Evolutionary conservation across 2,888 invertebrate genomes (phyloP).

Genomic region (Macaria liturata): DNA sequence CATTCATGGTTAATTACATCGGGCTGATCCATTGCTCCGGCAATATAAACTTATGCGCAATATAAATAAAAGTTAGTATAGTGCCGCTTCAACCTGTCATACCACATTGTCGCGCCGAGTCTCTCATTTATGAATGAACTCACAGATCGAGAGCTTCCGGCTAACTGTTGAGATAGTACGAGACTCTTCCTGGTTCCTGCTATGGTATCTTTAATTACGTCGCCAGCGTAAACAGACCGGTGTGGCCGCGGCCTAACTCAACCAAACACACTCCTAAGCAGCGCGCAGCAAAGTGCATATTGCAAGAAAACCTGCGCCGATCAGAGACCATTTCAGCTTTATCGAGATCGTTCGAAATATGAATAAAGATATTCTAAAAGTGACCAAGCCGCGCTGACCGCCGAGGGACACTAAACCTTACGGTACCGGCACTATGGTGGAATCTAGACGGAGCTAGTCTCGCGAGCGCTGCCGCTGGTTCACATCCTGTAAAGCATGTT

Average conservation of each 20-base stretch:
- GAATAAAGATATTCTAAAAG: conserved; percentile 81
- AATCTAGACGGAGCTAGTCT: conserved; percentile 47
- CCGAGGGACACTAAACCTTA: conserved; percentile 56
- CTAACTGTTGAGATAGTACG: conserved; percentile 83
- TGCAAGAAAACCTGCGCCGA: conserved; percentile 48
- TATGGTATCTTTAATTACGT: conserved; percentile 80
- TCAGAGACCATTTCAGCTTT: conserved; percentile 67
- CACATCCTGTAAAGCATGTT: conserved; percentile 78
- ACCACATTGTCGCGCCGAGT: conserved; percentile 70
- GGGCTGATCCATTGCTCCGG: conserved; percentile 41
- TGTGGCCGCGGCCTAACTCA: conserved; percentile 31
- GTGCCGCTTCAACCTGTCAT: conserved; percentile 62
- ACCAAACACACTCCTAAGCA: conserved; percentile 47
- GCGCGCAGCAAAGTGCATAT: conserved; percentile 54
- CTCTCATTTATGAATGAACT: conserved; percentile 81
- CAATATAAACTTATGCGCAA: conserved; percentile 52
- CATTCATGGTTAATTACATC: conserved; percentile 77
- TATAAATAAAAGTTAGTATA: conserved; percentile 61
- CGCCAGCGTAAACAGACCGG: conserved; percentile 69
- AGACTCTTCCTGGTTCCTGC: conserved; percentile 83
- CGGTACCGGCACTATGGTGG: conserved; percentile 47
- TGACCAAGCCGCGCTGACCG: conserved; percentile 54
- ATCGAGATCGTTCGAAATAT: conserved; percentile 79
- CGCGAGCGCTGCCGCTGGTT: conserved; percentile 50
- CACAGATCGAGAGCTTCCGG: conserved; percentile 82